Percentiles rank a stretch among this genome's conserved stretches.
Evolutionary conservation across 2,797 vertebrate species (phyloP).

Genomic region (Agapornis canus): DNA sequence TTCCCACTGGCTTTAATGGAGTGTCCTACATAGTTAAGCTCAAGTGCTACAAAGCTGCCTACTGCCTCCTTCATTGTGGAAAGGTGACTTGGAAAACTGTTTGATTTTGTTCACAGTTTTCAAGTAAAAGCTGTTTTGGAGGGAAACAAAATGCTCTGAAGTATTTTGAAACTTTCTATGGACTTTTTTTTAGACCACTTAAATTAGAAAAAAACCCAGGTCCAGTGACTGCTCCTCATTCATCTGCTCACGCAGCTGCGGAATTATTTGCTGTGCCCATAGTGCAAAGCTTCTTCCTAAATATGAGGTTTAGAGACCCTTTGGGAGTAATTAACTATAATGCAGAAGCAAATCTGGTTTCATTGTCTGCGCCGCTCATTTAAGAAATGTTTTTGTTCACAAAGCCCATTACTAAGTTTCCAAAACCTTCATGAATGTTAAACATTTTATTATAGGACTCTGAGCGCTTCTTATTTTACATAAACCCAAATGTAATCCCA

Average conservation of each 20-base stretch:
- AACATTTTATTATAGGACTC: slow-evolving; percentile 12
- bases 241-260: slow-evolving; percentile 33
- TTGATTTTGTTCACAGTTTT: neutral
- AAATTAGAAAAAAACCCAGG: neutral
- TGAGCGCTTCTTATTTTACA: neutral
- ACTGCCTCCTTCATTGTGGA: neutral
- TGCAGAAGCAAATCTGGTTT: slow-evolving; percentile 46
- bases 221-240: slow-evolving; percentile 4
- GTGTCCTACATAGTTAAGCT: neutral
- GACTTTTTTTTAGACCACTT: neutral
- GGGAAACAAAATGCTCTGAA: neutral
- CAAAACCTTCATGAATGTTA: slow-evolving; percentile 23
- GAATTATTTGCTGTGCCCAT: slow-evolving; percentile 46
- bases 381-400: slow-evolving; percentile 1
- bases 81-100: neutral
- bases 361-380: neutral
- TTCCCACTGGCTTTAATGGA: neutral
- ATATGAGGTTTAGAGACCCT: slow-evolving; percentile 43
- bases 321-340: slow-evolving; percentile 49
- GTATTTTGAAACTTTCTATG: neutral
- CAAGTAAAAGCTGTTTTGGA: neutral
- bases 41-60: neutral
- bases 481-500: neutral
- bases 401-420: slow-evolving; percentile 17
- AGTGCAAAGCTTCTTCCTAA: slow-evolving; percentile 26